Evolutionary conservation across 2,888 invertebrate species (phyloP).

Genomic region (Zygogramma bicolorata): DNA sequence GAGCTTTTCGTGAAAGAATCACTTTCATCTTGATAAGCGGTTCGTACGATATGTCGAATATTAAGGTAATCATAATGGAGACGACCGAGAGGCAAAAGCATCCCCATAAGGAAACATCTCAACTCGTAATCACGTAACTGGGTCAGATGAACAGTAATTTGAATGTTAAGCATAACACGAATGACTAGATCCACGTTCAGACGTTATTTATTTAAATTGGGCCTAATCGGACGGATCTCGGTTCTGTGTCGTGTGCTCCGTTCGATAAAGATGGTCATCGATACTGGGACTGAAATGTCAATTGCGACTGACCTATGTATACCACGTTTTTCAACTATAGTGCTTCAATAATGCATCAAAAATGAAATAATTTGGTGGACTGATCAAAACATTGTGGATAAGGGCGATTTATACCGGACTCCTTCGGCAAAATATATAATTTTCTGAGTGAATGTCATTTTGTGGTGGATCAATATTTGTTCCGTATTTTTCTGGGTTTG

Average conservation of each 20-base stretch:
- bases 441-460: too few relatives aligned
- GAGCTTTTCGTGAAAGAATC: not conserved
- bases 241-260: not conserved
- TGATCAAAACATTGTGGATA: too few relatives aligned
- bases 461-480: too few relatives aligned
- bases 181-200: slow-evolving; percentile 16
- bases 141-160: slow-evolving; percentile 21
- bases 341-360: too few relatives aligned
- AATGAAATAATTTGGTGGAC: too few relatives aligned
- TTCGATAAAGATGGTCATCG: not conserved
- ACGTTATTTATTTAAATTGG: slow-evolving; percentile 10
- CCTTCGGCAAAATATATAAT: too few relatives aligned
- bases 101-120: slow-evolving; percentile 14
- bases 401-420: too few relatives aligned
- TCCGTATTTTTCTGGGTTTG: too few relatives aligned
- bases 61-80: slow-evolving; percentile 17
- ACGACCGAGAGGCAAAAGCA: slow-evolving; percentile 11
- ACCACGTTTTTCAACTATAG: too few relatives aligned
- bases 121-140: slow-evolving; percentile 21
- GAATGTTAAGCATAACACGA: slow-evolving; percentile 18
- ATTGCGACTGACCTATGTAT: not conserved
- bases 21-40: slow-evolving; percentile 22
- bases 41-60: slow-evolving; percentile 4
- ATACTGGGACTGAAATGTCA: not conserved
- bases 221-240: slow-evolving; percentile 2